Percentiles rank a stretch among this genome's conserved stretches.
Conservation (phyloP, 2,888 invertebrate genomes). For the Pterostichus madidus region DNA sequence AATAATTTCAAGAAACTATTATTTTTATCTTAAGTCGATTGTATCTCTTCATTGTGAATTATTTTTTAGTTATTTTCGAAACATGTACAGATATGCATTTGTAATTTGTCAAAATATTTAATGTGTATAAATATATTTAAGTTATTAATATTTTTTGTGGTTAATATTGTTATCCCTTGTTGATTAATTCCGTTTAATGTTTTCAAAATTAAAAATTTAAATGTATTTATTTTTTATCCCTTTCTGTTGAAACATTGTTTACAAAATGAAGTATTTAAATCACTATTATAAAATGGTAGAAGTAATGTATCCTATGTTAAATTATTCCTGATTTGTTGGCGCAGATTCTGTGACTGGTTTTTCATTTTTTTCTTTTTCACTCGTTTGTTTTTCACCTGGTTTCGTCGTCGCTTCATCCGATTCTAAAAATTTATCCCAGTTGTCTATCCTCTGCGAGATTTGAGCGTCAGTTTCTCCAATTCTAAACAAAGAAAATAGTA, state of each 20-base stretch:
- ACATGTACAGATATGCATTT: conserved; percentile 61
- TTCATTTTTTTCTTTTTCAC: conserved; percentile 8
- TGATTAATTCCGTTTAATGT: background rate
- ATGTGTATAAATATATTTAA: conserved; percentile 64
- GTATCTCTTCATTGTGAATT: conserved; percentile 22
- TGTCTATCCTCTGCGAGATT: conserved; percentile 87
- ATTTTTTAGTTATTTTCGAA: conserved; percentile 27
- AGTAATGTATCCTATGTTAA: background rate
- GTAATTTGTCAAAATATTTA: conserved; percentile 60
- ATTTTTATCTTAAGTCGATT: conserved; percentile 25
- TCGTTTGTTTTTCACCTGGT: conserved; percentile 3
- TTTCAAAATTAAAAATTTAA: background rate
- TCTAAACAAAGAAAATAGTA: conserved; percentile 76
- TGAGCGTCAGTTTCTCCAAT: conserved; percentile 95
- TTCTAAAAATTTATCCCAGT: conserved; percentile 93
- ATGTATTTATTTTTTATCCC: background rate
- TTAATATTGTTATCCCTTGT: background rate
- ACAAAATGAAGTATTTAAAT: conserved; percentile 26
- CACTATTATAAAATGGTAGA: background rate
- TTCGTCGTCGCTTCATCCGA: conserved; percentile 77
- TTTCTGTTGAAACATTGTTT: background rate
- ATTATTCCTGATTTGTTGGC: background rate
- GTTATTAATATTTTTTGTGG: conserved; percentile 52
- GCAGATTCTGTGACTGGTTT: background rate
- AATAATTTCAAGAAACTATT: background rate